Conservation (phyloP, 2,797 vertebrate genomes). For the Meda fulgida region DNA sequence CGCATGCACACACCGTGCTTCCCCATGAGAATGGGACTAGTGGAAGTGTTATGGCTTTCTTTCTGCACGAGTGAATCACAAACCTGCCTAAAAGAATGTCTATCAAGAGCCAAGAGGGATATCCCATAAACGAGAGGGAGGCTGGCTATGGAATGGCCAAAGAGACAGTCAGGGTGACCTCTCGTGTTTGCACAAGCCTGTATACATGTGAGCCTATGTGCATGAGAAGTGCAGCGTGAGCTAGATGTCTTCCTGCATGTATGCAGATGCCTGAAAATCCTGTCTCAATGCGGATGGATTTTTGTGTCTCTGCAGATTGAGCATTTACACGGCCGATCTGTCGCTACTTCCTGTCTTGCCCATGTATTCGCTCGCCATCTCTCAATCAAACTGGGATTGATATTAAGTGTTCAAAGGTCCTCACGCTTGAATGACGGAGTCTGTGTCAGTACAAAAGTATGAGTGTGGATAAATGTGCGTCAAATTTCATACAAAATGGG, state of each 20-base stretch:
- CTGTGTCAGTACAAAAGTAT: neutral
- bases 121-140: slow-evolving; percentile 66
- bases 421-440: neutral
- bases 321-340: slow-evolving; percentile 10
- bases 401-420: slow-evolving; percentile 9
- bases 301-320: neutral
- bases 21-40: slow-evolving; percentile 37
- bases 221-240: slow-evolving; percentile 31
- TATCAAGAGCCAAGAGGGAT: slow-evolving; percentile 68
- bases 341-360: neutral
- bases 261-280: slow-evolving; percentile 29
- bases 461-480: neutral
- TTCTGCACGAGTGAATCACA: slow-evolving; percentile 71
- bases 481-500: neutral
- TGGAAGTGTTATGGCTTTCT: slow-evolving; percentile 56
- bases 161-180: slow-evolving; percentile 48
- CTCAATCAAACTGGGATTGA: slow-evolving; percentile 28
- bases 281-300: neutral
- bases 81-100: slow-evolving; percentile 69
- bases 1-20: slow-evolving; percentile 23
- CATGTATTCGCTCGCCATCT: neutral
- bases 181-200: slow-evolving; percentile 16
- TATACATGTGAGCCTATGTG: neutral
- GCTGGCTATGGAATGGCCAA: slow-evolving; percentile 62
- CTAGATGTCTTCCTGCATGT: slow-evolving; percentile 23